Evolutionary conservation across 2,888 invertebrate species (phyloP), one percentile per base, ranked within the genome.

Genomic region (Caenorhabditis virilis): DNA sequence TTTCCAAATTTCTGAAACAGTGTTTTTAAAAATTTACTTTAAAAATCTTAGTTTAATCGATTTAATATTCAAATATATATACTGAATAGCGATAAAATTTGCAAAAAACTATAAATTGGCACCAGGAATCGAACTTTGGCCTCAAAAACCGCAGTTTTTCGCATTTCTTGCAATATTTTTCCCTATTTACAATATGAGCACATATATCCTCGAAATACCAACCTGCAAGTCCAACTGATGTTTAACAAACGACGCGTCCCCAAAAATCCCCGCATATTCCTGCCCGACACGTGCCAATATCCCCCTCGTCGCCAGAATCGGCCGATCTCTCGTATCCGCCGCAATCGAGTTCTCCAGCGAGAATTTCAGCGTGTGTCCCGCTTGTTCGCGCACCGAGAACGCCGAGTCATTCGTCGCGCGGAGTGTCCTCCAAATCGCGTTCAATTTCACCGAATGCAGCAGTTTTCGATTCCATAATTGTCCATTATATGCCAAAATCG

Each of bases 221-320:
- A n/a, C 85, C 62, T 82, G 82, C 15, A 81, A 84, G 74, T 88
- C 88, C 9, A 90, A 83, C 74, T 92, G 92, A 72, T 90, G 91
- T 85, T 91, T 91, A 26, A 92, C 83, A 84, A 92, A 93, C 16
- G 91, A 90, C n/a, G 93, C 89, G 83, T 93, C 91, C 2, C 97
- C 97, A 11, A 95, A 94, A 6, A 94, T 84, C 0, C 93, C 90
- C 25, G 94, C 92, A 78, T 91, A 87, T 85, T 97, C 95, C 77
- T 91, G 89, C 5, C 88, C 88, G 62, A 90, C 86, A 15, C 68
- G 58, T 4, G 61, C 71, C 2, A 76, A 48, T 36, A 74, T 56
- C 49, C 74, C 76, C 15, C 63, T 69, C n/a, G 70, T 65, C 1
- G 82, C 72, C 18, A 82, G 62, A 50, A 82, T 72, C 2, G 78